These are phyloP conservation scores for Delichon dasypus DNA, from an alignment of 2,797 vertebrate species.

Conservation along the genomic window DNA sequence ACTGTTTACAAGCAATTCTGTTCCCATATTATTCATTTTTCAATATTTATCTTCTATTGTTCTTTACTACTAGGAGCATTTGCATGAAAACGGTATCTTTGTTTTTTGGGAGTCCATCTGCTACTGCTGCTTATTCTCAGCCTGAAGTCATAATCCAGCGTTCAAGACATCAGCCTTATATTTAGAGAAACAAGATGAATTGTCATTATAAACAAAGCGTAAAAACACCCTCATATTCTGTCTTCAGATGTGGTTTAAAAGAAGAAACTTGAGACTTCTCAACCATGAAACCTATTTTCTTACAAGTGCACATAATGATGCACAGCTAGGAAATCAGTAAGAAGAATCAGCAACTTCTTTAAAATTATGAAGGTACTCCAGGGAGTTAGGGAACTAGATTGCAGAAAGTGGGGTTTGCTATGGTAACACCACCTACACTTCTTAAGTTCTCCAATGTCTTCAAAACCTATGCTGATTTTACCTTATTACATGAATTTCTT, in stretches of 20 bases:
- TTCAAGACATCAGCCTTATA: constrained; percentile 54
- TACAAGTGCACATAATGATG: constrained; percentile 31
- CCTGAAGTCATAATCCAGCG: constrained; percentile 42
- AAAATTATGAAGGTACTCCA: background rate
- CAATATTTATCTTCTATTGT: constrained; percentile 45
- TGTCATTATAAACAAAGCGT: constrained; percentile 30
- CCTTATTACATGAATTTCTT: background rate
- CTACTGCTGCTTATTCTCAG: constrained; percentile 57
- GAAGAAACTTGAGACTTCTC: constrained; percentile 41
- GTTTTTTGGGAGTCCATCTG: constrained; percentile 68
- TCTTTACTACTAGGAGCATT: constrained; percentile 52
- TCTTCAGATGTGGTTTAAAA: constrained; percentile 55
- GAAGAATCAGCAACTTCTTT: background rate
- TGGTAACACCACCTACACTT: background rate
- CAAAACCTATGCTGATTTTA: background rate
- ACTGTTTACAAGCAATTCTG: constrained; percentile 35
- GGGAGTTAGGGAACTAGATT: background rate
- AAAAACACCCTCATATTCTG: constrained; percentile 5
- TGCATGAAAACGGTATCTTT: constrained; percentile 52
- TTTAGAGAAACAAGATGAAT: constrained; percentile 55
- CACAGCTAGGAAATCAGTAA: background rate
- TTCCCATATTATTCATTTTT: constrained; percentile 26
- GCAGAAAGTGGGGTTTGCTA: constrained; percentile 8
- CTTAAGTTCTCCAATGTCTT: background rate
- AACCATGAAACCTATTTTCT: constrained; percentile 10